phyloP scores from a whole-genome alignment of 2,797 vertebrate genomes.

The Argentina silus region DNA sequence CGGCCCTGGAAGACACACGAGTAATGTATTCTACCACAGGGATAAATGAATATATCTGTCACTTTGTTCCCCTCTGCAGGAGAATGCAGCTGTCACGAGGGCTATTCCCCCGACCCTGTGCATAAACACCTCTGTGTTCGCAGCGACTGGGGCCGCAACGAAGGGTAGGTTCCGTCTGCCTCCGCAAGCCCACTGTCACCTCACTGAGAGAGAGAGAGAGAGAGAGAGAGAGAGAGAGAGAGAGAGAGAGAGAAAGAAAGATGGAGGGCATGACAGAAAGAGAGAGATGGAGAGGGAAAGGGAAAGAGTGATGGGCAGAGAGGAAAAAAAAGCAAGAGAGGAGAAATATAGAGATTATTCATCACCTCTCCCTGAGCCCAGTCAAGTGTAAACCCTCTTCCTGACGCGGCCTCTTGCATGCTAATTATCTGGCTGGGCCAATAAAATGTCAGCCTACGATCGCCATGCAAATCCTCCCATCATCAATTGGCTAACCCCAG shows the following conservation, averaged over 20 bases:
- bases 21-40: slow-evolving; percentile 38
- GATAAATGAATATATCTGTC: slow-evolving; percentile 53
- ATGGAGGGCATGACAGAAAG: slow-evolving; percentile 4
- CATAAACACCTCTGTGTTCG: slow-evolving; percentile 93
- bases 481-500: slow-evolving; percentile 37
- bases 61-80: slow-evolving; percentile 70
- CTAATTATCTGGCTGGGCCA: slow-evolving; percentile 53
- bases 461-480: slow-evolving; percentile 43
- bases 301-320: not conserved
- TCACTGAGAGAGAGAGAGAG: slow-evolving; percentile 28
- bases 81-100: slow-evolving; percentile 97
- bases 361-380: slow-evolving; percentile 27
- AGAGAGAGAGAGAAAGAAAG: not conserved
- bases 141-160: slow-evolving; percentile 96
- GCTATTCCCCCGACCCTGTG: slow-evolving; percentile 89
- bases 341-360: slow-evolving; percentile 5
- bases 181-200: slow-evolving; percentile 27
- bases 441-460: slow-evolving; percentile 37
- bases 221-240: slow-evolving; percentile 17
- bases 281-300: not conserved
- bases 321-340: not conserved
- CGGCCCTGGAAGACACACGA: not conserved
- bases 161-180: slow-evolving; percentile 84
- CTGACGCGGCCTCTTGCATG: slow-evolving; percentile 48
- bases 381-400: slow-evolving; percentile 27